Conservation (phyloP, 1,140 invertebrate genomes). For the Cotesia typhae region DNA sequence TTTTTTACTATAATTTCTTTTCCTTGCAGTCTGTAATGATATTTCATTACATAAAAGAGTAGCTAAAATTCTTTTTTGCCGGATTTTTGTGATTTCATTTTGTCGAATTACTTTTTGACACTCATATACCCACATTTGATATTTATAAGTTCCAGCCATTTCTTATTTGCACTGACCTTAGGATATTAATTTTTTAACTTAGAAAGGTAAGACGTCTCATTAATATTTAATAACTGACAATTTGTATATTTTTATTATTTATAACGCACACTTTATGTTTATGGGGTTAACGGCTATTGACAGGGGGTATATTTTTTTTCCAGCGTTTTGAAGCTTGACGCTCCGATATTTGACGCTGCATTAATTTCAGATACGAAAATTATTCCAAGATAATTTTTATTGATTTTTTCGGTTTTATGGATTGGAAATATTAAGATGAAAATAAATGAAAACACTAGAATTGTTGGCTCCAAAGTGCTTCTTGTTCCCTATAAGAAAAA, state of each 20-base stretch:
- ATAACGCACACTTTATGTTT: no score
- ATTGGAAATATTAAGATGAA: slow-evolving; percentile 57
- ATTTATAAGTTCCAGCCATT: slow-evolving; percentile 14
- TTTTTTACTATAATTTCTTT: slow-evolving; percentile 17
- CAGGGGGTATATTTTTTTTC: no score
- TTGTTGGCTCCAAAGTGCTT: slow-evolving; percentile 70
- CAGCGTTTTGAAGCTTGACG: no score
- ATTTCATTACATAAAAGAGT: slow-evolving; percentile 22
- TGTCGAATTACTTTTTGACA: slow-evolving; percentile 23
- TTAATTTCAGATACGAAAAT: no score
- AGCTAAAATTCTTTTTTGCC: slow-evolving; percentile 27
- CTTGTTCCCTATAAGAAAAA: slow-evolving; percentile 75
- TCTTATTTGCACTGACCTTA: no score
- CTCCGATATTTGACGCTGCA: no score
- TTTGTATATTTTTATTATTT: no score
- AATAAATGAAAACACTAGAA: slow-evolving; percentile 70
- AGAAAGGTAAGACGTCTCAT: no score
- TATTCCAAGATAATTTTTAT: not conserved
- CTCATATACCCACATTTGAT: slow-evolving; percentile 27
- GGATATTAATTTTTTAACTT: no score
- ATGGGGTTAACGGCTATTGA: no score
- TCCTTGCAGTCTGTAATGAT: not conserved
- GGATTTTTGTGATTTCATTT: slow-evolving; percentile 19
- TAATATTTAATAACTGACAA: no score
- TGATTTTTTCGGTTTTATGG: not conserved